A percentile compares a stretch with the other conserved stretches of the same genome.
These are phyloP conservation scores for Halesus radiatus DNA, from an alignment of 1,140 invertebrate genomes.

Conservation along the genomic window DNA sequence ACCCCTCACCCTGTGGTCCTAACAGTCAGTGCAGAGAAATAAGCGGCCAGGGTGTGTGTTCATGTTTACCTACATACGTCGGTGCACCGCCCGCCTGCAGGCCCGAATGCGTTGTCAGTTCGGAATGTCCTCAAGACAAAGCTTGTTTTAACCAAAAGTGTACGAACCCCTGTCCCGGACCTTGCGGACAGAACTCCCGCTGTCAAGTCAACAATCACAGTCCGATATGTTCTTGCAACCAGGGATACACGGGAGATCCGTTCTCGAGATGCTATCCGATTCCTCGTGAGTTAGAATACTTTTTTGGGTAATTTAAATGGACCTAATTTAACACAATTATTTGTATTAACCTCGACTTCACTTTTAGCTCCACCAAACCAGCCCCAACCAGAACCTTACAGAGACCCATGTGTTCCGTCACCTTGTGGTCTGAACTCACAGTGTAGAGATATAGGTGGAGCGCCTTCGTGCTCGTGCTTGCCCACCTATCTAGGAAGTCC, in stretches of 20 bases:
- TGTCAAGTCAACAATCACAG: slow-evolving; percentile 85
- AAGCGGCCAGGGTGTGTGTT: slow-evolving; percentile 78
- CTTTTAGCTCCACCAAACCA: slow-evolving; percentile 61
- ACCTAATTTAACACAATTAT: slow-evolving; percentile 76
- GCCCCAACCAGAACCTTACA: slow-evolving; percentile 59
- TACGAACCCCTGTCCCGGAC: slow-evolving; percentile 78
- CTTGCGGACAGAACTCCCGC: slow-evolving; percentile 82
- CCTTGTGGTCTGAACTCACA: slow-evolving; percentile 83
- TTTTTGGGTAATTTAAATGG: neutral
- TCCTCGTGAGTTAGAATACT: slow-evolving; percentile 68
- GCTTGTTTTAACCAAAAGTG: slow-evolving; percentile 80
- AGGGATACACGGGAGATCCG: slow-evolving; percentile 78
- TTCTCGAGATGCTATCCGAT: slow-evolving; percentile 74
- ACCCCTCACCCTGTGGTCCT: slow-evolving; percentile 79
- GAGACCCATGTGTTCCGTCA: slow-evolving; percentile 76
- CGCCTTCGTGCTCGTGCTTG: slow-evolving; percentile 78
- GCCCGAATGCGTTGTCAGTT: slow-evolving; percentile 80
- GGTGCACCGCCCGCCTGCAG: slow-evolving; percentile 81
- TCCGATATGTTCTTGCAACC: slow-evolving; percentile 77
- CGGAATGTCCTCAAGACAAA: slow-evolving; percentile 77
- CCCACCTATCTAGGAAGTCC: slow-evolving; percentile 79
- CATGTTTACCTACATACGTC: slow-evolving; percentile 78
- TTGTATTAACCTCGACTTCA: slow-evolving; percentile 75
- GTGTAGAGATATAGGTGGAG: slow-evolving; percentile 76
- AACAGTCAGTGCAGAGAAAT: slow-evolving; percentile 80